phyloP scores from a whole-genome alignment of 2,113 vertebrate genomes.

The Lepidothrix coronata region DNA sequence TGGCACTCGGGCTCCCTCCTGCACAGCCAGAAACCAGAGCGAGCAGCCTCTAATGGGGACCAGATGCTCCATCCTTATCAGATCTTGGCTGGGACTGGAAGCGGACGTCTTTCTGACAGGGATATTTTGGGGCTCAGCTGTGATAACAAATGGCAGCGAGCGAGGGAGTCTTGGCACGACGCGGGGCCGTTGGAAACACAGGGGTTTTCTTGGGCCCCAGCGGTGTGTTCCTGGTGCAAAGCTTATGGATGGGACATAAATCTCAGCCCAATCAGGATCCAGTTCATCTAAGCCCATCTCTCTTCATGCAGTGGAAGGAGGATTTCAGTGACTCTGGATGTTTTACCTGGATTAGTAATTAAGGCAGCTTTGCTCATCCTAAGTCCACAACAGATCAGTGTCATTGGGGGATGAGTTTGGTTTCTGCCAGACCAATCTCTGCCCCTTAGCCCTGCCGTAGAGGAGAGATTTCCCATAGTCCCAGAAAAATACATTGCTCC shows the following conservation, averaged over 20 bases:
- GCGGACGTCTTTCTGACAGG: slow-evolving; percentile 58
- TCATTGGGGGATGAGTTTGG: not conserved
- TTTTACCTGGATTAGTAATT: not conserved
- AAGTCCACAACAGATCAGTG: accelerated
- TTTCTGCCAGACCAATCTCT: not conserved
- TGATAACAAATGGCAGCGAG: slow-evolving; percentile 61
- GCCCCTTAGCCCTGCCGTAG: accelerated
- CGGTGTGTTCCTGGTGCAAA: not conserved
- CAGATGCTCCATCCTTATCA: slow-evolving; percentile 69
- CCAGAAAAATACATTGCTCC: not conserved
- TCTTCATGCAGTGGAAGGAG: accelerated
- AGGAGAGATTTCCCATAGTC: not conserved
- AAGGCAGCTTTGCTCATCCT: not conserved
- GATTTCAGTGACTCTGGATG: not conserved
- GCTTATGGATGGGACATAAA: not conserved
- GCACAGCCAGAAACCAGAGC: slow-evolving; percentile 2
- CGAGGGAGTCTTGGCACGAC: slow-evolving; percentile 32
- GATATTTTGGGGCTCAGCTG: slow-evolving; percentile 66
- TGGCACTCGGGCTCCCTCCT: not conserved
- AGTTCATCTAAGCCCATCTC: not conserved
- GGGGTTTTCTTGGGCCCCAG: not conserved
- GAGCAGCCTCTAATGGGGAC: slow-evolving; percentile 50
- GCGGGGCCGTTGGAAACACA: not conserved
- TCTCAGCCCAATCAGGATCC: not conserved
- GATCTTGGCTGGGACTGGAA: slow-evolving; percentile 56